Conservation (phyloP, 2,888 invertebrate genomes). For the Suillia variegata region DNA sequence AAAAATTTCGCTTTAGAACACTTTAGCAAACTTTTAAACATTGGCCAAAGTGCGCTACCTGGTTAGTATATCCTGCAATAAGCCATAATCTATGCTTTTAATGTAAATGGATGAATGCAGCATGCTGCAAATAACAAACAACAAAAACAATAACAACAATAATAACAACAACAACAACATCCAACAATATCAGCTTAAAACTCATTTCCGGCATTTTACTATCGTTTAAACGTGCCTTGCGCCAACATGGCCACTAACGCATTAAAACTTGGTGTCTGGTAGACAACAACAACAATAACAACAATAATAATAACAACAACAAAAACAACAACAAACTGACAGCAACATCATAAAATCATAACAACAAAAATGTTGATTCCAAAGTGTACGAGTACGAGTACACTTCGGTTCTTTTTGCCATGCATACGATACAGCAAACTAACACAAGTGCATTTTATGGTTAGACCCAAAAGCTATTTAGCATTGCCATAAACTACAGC, state of each 20-base stretch:
- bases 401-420: background rate
- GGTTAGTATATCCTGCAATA: too few species aligned
- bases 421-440: background rate
- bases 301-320: background rate
- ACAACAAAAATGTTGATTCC: too few species aligned
- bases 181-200: too few species aligned
- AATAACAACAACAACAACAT: too few species aligned
- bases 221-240: slow-evolving; percentile 9
- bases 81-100: too few species aligned
- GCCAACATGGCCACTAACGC: background rate
- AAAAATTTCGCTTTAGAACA: too few species aligned
- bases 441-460: slow-evolving; percentile 54
- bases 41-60: too few species aligned
- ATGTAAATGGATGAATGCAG: too few species aligned
- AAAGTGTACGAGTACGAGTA: background rate
- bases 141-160: too few species aligned
- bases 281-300: background rate
- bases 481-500: slow-evolving; percentile 48
- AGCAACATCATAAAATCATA: background rate
- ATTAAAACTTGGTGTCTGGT: background rate
- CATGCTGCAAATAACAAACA: too few species aligned
- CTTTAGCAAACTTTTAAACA: too few species aligned
- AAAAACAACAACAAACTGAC: background rate
- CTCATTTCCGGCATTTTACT: slow-evolving; percentile 6
- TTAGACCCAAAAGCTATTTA: slow-evolving; percentile 38